Base-by-base conservation (phyloP, 2,888 invertebrate genomes). In the Colletes collaris region DNA sequence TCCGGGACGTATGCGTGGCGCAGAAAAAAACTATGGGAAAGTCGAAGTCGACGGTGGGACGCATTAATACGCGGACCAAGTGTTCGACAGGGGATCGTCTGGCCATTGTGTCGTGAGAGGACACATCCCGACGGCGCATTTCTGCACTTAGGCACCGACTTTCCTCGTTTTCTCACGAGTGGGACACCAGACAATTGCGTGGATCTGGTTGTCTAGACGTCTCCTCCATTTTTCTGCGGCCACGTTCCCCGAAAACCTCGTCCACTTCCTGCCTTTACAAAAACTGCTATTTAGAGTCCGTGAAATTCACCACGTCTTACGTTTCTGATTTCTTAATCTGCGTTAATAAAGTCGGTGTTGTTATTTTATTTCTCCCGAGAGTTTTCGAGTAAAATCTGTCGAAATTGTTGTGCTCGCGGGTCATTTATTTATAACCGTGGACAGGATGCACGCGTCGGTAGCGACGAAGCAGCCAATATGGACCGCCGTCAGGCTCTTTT, bases 201-300 rank as follows among this genome's bases (percentile, higher is more conserved):
- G 87, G 89, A 87, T 92, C 92, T 91, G 91, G 90, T 76, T 90
- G 92, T 92, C 92, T 92, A 92, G 92, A 92, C 92, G 87, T 89
- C 89, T 88, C 86, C 86, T 79, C 72, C 72, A 79, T 82, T 87
- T 83, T 83, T 84, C 63, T 83, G 63, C 58, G 53, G 77, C 81
- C 83, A 88, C 89, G 88, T 87, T 90, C 85, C 85, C 87, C 90
- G 89, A 90, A 89, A 86, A 88, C 88, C 73, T 84, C 81, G 76
- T 16, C 74, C 13, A 40, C 75, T 46, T 8, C 8, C 8, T 46
- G 4, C 7, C 44, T 16, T 16, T 16, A 16, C 16, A 16, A 16
- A 16, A 16, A 16, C 16, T 16, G 16, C 16, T 16, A 16, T 16
- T 16, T 16, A 16, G 16, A 16, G 16, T 16, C 16, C 16, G 16